Evolutionary conservation across 2,797 vertebrate species (phyloP).

Genomic region (Apogon talboti): DNA sequence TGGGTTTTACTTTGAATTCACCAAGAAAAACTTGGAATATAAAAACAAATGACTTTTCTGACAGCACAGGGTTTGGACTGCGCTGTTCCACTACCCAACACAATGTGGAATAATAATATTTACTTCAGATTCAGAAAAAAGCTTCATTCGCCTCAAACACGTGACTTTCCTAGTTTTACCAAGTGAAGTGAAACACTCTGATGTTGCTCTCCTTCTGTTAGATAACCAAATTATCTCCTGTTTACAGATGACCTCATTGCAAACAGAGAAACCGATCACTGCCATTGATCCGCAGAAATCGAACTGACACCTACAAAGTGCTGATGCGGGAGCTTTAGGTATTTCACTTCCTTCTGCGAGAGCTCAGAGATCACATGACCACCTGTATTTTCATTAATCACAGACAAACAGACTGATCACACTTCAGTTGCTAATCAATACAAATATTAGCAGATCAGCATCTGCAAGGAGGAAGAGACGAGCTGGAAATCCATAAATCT

Average conservation of each 20-base stretch:
- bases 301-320: slow-evolving; percentile 16
- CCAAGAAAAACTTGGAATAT: too few species aligned
- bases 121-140: too few species aligned
- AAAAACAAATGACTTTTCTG: too few species aligned
- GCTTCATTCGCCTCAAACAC: too few species aligned
- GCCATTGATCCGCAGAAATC: slow-evolving; percentile 28
- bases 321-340: slow-evolving; percentile 27
- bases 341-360: slow-evolving; percentile 9
- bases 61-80: too few species aligned
- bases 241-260: slow-evolving; percentile 6
- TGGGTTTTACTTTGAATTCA: too few species aligned
- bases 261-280: slow-evolving; percentile 21
- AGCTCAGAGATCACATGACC: slow-evolving; percentile 5
- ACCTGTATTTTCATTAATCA: slow-evolving; percentile 27
- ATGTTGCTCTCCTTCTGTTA: slow-evolving; percentile 1
- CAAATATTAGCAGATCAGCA: slow-evolving; percentile 21
- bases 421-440: slow-evolving; percentile 29
- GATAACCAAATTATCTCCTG: neutral
- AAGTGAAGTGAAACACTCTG: neutral
- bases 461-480: slow-evolving; percentile 3
- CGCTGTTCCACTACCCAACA: too few species aligned
- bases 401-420: slow-evolving; percentile 21
- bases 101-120: too few species aligned
- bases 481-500: slow-evolving; percentile 9
- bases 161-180: too few species aligned